Base-by-base conservation (phyloP, 2,113 vertebrate species). In the Prochilodus magdalenae region DNA sequence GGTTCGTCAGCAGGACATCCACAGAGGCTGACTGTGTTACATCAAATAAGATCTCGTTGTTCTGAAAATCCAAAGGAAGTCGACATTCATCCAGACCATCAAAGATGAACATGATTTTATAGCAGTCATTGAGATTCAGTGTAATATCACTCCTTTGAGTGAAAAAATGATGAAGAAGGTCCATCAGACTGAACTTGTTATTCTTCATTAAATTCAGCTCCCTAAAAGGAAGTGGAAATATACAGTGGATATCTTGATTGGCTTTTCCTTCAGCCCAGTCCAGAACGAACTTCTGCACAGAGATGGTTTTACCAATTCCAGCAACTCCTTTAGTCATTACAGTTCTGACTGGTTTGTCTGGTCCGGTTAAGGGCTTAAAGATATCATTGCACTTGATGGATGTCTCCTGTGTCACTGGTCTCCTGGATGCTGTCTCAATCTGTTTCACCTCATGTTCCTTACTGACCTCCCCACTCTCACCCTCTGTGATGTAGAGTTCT, bases 401-500 rank as follows among this genome's bases (percentile, higher is more conserved):
- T 26, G 22, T 13, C 1, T 60, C 12, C n/a, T 60, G 22, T 60
- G 22, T 60, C 2, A 5, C 57, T 60, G 10, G 2, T n/a, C 26
- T 60, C 57, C 57, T 60, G 57, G 57, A 60, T 24, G 13, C 26
- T 26, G 24, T n/a, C 24, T 60, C 57, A 24, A 60, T 26, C n/a
- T 60, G 22, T n/a, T 13, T 60, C 57, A 60, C 26, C 26, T 60
- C 57, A 26, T 60, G 57, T 8, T 24, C 10, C 12, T 24, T 13
- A 5, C 4, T 67, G 76, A 53, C 47, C 16, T 67, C 63, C n/a
- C 27, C 63, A 51, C 63, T 30, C 5, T 36, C 62, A 12, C 44
- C 72, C 72, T 74, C 72, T 53, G 79, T 75, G 71, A 81, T 66
- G 60, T 81, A 81, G 71, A 81, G 79, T 44, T 81, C 71, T 66